Evolutionary conservation across 2,797 vertebrate species (phyloP).

Genomic region (Sternarchorhynchus goeldii): DNA sequence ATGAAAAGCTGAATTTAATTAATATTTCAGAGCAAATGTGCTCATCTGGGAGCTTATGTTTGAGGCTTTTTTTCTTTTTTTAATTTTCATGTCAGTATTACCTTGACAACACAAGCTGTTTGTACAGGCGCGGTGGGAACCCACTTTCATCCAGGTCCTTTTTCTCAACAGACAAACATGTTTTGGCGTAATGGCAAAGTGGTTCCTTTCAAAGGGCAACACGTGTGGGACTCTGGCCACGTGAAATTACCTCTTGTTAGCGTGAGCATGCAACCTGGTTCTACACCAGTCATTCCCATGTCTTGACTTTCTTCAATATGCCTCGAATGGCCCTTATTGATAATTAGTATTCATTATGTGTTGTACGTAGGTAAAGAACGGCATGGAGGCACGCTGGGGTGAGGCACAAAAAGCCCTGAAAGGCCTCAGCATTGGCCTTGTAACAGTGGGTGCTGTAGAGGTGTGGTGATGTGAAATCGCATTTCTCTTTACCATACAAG

Average conservation of each 20-base stretch:
- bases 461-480: conserved; percentile 40
- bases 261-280: neutral
- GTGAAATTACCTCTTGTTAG: conserved; percentile 70
- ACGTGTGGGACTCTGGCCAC: conserved; percentile 48
- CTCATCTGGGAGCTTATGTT: too few species aligned
- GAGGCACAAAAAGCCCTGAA: conserved; percentile 50
- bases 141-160: neutral
- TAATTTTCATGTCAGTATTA: too few species aligned
- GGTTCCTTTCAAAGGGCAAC: fast-evolving
- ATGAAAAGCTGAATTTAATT: too few species aligned
- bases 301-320: too few species aligned
- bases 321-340: too few species aligned
- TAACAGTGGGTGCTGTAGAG: conserved; percentile 51
- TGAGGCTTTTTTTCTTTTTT: too few species aligned
- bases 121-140: too few species aligned
- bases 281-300: neutral
- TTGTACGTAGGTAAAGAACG: neutral
- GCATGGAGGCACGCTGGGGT: conserved; percentile 49
- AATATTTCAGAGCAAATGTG: too few species aligned
- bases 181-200: fast-evolving
- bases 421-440: neutral
- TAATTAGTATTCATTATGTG: too few species aligned
- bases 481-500: neutral
- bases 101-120: neutral
- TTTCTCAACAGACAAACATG: conserved; percentile 32